Evolutionary conservation across 92 coral and sea anemone species (phyloP).

Genomic region (Epizoanthus ramosus): DNA sequence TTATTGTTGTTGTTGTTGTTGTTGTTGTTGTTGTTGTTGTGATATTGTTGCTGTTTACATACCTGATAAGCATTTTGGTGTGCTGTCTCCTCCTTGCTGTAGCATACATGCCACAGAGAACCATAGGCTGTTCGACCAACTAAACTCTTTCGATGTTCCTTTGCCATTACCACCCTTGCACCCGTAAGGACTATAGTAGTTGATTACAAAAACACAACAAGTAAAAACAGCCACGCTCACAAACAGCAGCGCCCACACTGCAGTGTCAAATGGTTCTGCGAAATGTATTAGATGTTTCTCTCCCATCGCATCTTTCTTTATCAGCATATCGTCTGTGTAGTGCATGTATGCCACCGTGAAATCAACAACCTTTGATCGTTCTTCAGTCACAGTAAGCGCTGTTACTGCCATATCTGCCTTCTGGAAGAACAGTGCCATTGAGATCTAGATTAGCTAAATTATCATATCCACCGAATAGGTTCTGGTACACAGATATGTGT

Average conservation of each 20-base stretch:
- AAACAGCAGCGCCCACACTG: constrained; percentile 61
- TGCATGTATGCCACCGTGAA: constrained; percentile 66
- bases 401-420: constrained; percentile 71
- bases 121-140: constrained; percentile 58
- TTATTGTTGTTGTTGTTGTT: neutral
- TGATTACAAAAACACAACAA: constrained; percentile 39
- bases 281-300: constrained; percentile 50
- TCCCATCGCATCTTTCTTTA: constrained; percentile 40
- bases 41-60: neutral
- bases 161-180: constrained; percentile 42
- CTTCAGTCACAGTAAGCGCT: constrained; percentile 65
- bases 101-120: constrained; percentile 66
- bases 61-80: constrained; percentile 61
- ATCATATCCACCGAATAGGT: no score
- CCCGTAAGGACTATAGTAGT: constrained; percentile 75
- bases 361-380: constrained; percentile 55
- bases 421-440: neutral
- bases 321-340: constrained; percentile 48
- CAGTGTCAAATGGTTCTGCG: constrained; percentile 56
- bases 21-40: neutral
- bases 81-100: constrained; percentile 74
- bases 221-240: constrained; percentile 32
- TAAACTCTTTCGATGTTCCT: constrained; percentile 52
- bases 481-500: no score
- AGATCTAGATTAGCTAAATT: neutral